Percentiles rank a stretch among this genome's conserved stretches.
Evolutionary conservation across 2,888 invertebrate species (phyloP).

Genomic region (Abrostola triplasia): DNA sequence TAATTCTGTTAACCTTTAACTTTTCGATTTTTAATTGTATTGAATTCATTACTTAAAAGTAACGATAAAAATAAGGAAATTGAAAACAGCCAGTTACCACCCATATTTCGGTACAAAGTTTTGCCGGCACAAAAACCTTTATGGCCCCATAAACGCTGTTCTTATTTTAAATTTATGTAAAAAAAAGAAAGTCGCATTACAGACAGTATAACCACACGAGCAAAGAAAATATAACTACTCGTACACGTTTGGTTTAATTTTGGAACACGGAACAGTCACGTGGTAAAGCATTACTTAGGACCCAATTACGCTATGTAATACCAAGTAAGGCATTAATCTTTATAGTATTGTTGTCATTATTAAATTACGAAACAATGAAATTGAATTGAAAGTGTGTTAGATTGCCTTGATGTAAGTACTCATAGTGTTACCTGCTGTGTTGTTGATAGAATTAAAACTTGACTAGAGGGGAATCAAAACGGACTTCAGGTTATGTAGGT

Average conservation of each 20-base stretch:
- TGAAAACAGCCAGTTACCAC: background rate
- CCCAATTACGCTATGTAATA: constrained; percentile 28
- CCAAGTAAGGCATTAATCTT: constrained; percentile 18
- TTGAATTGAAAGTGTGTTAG: constrained; percentile 41
- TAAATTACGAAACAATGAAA: constrained; percentile 49
- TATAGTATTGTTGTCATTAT: constrained; percentile 21
- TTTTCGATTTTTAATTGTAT: too few species aligned
- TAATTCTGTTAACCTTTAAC: too few species aligned
- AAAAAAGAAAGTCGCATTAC: constrained; percentile 36
- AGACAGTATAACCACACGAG: constrained; percentile 6
- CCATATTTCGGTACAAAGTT: background rate
- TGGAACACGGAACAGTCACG: constrained; percentile 40
- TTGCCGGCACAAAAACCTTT: constrained; percentile 4
- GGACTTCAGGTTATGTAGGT: too few species aligned
- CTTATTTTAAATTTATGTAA: constrained; percentile 9
- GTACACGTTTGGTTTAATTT: constrained; percentile 25
- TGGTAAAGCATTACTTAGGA: constrained; percentile 11
- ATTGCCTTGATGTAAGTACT: constrained; percentile 16
- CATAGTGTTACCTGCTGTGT: background rate
- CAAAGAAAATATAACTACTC: background rate
- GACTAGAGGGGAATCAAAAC: too few species aligned
- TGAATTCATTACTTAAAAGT: too few species aligned
- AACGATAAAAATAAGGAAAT: background rate
- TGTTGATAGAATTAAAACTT: constrained; percentile 10
- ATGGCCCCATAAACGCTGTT: constrained; percentile 11